phyloP scores from a whole-genome alignment of 2,797 vertebrate genomes.

The Nothura maculosa region DNA sequence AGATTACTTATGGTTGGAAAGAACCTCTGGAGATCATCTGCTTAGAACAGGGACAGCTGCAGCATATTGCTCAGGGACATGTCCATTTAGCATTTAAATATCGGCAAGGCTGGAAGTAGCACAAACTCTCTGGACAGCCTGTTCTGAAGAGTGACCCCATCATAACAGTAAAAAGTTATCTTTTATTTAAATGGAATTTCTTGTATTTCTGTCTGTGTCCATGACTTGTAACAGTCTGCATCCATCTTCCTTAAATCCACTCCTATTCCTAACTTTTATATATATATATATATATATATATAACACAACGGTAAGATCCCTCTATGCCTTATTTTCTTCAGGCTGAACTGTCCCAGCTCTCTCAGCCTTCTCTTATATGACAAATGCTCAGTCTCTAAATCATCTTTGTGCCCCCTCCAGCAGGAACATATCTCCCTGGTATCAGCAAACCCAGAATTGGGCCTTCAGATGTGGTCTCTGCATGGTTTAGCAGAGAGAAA shows the following conservation, averaged over 20 bases:
- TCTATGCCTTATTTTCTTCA: too few species aligned
- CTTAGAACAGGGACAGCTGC: not conserved
- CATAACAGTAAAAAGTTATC: not conserved
- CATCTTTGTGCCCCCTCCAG: not conserved
- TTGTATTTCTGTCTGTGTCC: accelerated
- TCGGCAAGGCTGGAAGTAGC: not conserved
- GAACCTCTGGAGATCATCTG: not conserved
- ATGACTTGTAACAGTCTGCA: not conserved
- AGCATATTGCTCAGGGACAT: not conserved
- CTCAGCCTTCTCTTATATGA: too few species aligned
- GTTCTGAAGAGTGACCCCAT: not conserved
- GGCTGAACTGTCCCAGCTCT: too few species aligned
- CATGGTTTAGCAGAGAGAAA: not conserved
- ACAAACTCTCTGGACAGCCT: not conserved
- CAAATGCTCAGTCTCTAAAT: not conserved
- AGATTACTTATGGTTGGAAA: not conserved
- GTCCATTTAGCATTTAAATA: not conserved
- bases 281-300: too few species aligned
- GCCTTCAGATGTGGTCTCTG: not conserved
- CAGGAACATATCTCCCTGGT: not conserved
- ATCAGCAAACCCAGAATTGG: accelerated
- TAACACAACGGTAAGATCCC: too few species aligned
- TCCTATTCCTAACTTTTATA: too few species aligned
- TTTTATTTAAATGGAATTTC: not conserved
- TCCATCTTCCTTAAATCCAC: too few species aligned